A percentile compares a stretch with the other conserved stretches of the same genome.
These are phyloP conservation scores for Ecliptopera silaceata DNA, from an alignment of 2,888 invertebrate genomes.

Conservation along the genomic window DNA sequence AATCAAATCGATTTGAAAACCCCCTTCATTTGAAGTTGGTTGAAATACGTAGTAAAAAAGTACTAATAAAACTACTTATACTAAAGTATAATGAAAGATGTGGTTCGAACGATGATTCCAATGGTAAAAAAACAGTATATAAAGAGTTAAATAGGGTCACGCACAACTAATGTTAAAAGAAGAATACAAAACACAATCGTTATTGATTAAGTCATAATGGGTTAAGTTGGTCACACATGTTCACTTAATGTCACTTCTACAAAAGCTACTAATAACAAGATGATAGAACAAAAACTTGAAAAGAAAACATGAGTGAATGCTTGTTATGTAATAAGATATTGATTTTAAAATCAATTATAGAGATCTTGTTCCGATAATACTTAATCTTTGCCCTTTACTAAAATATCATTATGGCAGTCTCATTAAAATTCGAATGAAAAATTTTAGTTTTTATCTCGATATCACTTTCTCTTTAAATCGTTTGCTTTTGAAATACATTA, in stretches of 20 bases:
- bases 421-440: conserved; percentile 60
- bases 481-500: conserved; percentile 39
- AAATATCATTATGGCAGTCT: conserved; percentile 54
- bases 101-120: too few species aligned
- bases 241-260: neutral
- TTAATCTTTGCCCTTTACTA: conserved; percentile 40
- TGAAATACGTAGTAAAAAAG: too few species aligned
- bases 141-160: too few species aligned
- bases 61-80: too few species aligned
- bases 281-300: neutral
- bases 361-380: conserved; percentile 25
- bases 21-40: too few species aligned
- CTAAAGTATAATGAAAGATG: too few species aligned
- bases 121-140: too few species aligned
- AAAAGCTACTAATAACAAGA: neutral
- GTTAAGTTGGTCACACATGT: neutral
- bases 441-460: conserved; percentile 45
- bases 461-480: conserved; percentile 60
- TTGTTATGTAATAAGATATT: neutral
- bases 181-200: too few species aligned
- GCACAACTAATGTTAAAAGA: too few species aligned
- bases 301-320: neutral
- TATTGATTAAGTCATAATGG: neutral
- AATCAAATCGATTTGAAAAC: too few species aligned
- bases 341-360: conserved; percentile 21